phyloP scores from a whole-genome alignment of 2,888 invertebrate species.

The Thera britannica region DNA sequence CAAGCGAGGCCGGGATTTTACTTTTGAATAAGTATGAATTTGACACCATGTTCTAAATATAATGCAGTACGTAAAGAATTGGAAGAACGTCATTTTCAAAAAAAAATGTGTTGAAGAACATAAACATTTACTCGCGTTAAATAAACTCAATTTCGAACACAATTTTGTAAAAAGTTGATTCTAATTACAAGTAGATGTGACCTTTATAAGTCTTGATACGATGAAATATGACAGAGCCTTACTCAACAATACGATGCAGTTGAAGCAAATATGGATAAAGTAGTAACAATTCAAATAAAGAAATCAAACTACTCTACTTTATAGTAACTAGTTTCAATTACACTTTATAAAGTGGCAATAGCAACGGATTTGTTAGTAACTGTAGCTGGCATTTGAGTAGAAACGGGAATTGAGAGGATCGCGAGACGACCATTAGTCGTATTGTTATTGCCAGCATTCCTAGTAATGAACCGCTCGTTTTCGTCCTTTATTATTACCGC shows the following conservation, averaged over 20 bases:
- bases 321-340: slow-evolving; percentile 41
- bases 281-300: slow-evolving; percentile 45
- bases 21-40: no score
- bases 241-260: slow-evolving; percentile 57
- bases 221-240: slow-evolving; percentile 40
- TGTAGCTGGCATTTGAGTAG: slow-evolving; percentile 66
- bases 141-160: not conserved
- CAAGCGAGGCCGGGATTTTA: no score
- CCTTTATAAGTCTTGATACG: not conserved
- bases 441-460: slow-evolving; percentile 82
- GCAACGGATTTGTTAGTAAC: slow-evolving; percentile 61
- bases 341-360: slow-evolving; percentile 34
- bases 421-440: slow-evolving; percentile 76
- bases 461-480: slow-evolving; percentile 82
- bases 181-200: not conserved
- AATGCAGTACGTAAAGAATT: no score
- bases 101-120: no score
- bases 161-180: no score
- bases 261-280: slow-evolving; percentile 44
- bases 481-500: slow-evolving; percentile 78
- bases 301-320: slow-evolving; percentile 46
- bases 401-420: slow-evolving; percentile 73
- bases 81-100: no score
- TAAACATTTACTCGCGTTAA: no score
- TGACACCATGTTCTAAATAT: no score